Conservation (phyloP, 2,797 vertebrate species). For the Urophycis tenuis region DNA sequence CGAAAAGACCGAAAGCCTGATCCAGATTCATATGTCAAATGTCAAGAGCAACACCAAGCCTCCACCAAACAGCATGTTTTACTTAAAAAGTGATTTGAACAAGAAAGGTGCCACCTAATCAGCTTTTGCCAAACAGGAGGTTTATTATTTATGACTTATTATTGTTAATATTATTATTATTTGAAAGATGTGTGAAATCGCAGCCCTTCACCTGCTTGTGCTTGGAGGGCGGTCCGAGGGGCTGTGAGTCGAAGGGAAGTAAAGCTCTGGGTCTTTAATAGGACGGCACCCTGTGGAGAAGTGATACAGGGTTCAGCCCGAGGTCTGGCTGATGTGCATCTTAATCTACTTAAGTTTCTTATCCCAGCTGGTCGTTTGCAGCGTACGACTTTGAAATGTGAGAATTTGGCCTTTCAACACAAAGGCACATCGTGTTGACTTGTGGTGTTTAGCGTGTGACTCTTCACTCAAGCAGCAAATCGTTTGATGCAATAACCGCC, state of each 20-base stretch:
- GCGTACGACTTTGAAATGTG: background rate
- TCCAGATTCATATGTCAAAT: background rate
- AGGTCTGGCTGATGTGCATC: background rate
- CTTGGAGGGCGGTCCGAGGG: background rate
- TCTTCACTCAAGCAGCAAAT: background rate
- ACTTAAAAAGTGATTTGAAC: background rate
- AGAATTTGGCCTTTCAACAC: background rate
- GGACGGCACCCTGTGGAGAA: background rate
- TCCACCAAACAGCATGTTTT: background rate
- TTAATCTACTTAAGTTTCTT: background rate
- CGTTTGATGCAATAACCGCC: background rate
- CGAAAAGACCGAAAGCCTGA: background rate
- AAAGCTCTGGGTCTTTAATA: background rate
- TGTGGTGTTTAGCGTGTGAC: background rate
- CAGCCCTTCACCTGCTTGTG: background rate
- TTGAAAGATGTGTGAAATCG: background rate
- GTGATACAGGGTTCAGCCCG: background rate
- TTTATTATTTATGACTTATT: too few species aligned
- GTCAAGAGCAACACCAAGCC: background rate
- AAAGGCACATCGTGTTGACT: background rate
- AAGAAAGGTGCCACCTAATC: background rate
- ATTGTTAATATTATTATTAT: too few species aligned
- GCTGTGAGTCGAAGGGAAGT: background rate
- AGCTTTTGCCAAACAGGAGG: background rate
- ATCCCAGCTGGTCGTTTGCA: background rate